Evolutionary conservation across 2,113 vertebrate species (phyloP).

Genomic region (Capra hircus): DNA sequence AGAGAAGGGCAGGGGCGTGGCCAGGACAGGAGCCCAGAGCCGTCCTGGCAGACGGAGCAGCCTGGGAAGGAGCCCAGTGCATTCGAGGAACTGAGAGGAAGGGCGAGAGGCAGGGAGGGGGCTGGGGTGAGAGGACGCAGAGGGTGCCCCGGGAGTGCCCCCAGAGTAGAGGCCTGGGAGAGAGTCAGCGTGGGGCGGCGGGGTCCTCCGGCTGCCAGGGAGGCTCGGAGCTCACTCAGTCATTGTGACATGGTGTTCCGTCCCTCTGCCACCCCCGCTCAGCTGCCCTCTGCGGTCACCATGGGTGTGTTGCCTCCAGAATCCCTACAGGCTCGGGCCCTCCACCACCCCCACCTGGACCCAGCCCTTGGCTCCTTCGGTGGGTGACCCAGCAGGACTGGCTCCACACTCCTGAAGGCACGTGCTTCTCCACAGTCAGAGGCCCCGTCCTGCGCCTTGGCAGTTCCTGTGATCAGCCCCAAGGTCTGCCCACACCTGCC

Average conservation of each 20-base stretch:
- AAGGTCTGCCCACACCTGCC: no score
- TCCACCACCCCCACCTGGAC: background rate
- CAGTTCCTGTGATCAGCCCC: background rate
- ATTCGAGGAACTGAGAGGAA: background rate
- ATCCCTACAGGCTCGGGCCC: no score
- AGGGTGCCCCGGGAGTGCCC: accelerated
- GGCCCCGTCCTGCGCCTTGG: accelerated
- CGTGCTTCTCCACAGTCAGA: background rate
- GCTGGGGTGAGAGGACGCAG: background rate
- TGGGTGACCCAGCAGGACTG: background rate
- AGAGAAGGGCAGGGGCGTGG: background rate
- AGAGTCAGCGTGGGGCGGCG: accelerated
- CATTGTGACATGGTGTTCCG: accelerated
- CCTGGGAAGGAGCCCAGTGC: constrained; percentile 24
- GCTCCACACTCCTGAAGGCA: background rate
- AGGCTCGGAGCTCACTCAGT: background rate
- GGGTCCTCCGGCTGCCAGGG: background rate
- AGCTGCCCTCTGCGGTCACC: background rate
- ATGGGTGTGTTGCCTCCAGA: no score
- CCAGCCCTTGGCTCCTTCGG: background rate
- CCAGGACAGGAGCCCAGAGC: background rate
- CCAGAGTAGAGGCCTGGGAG: background rate
- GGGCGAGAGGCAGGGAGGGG: background rate
- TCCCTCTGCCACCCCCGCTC: background rate
- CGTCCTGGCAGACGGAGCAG: background rate